Conservation (phyloP, 2,888 invertebrate species). For the Parnassius apollo region DNA sequence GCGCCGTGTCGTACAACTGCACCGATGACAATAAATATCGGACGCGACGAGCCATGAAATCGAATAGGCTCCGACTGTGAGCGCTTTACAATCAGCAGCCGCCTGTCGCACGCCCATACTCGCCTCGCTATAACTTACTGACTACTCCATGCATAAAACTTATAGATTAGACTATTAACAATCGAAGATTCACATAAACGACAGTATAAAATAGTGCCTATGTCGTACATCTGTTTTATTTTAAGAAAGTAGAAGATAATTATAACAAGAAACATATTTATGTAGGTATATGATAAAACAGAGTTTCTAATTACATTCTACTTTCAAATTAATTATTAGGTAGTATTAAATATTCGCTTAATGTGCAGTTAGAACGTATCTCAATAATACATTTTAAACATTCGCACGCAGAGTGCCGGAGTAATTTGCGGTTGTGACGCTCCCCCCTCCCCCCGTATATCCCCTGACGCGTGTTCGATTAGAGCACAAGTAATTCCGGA, state of each 20-base stretch:
- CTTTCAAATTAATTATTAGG: slow-evolving; percentile 47
- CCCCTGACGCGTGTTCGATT: slow-evolving; percentile 79
- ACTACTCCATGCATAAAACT: slow-evolving; percentile 65
- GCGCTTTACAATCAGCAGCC: slow-evolving; percentile 79
- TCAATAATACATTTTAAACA: slow-evolving; percentile 74
- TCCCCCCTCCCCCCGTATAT: slow-evolving; percentile 46
- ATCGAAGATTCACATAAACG: slow-evolving; percentile 3
- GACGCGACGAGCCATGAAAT: slow-evolving; percentile 79
- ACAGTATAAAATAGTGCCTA: neutral
- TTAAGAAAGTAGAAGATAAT: neutral
- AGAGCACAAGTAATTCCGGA: slow-evolving; percentile 79
- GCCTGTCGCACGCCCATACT: slow-evolving; percentile 66
- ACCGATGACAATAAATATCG: slow-evolving; percentile 81
- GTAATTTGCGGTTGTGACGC: slow-evolving; percentile 74
- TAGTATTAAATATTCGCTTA: slow-evolving; percentile 54
- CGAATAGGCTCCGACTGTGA: slow-evolving; percentile 81
- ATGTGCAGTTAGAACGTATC: slow-evolving; percentile 54
- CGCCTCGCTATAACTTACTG: slow-evolving; percentile 65
- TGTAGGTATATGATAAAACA: neutral
- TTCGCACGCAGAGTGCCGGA: slow-evolving; percentile 67
- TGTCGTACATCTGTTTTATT: neutral
- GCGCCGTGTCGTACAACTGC: slow-evolving; percentile 78
- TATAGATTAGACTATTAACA: slow-evolving; percentile 43
- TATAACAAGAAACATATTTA: neutral
- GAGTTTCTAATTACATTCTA: slow-evolving; percentile 15